phyloP scores from a whole-genome alignment of 2,797 vertebrate genomes.

The Anas acuta region DNA sequence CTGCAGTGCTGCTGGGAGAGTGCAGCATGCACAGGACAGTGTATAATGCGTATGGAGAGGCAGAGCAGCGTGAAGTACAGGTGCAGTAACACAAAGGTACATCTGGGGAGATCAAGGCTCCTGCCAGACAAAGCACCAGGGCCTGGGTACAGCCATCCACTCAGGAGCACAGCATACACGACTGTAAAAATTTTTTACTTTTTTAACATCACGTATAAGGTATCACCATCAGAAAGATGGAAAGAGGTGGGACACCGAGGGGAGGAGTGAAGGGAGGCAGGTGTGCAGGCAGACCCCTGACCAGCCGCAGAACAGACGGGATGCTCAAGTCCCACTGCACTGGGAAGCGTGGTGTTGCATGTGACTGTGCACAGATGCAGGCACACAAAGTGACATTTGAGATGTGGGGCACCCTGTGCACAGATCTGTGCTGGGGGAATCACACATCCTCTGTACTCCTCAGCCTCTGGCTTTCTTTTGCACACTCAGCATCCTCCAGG shows the following conservation, averaged over 20 bases:
- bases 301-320: background rate
- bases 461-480: background rate
- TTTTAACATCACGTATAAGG: background rate
- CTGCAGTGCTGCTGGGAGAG: background rate
- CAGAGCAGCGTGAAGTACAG: background rate
- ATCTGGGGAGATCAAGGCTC: background rate
- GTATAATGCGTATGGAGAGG: background rate
- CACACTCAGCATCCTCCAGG: background rate
- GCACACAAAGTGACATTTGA: background rate
- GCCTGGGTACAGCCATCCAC: background rate
- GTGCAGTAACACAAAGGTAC: background rate
- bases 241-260: background rate
- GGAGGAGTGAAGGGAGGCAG: background rate
- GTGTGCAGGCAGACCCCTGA: background rate
- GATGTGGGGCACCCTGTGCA: background rate
- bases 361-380: background rate
- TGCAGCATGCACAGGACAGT: fast-evolving
- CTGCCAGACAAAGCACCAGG: background rate
- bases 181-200: background rate
- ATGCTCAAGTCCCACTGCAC: background rate
- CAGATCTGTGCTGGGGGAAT: background rate
- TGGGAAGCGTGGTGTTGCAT: background rate
- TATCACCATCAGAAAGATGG: background rate
- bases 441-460: background rate
- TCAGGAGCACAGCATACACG: background rate